phyloP scores from a whole-genome alignment of 2,113 vertebrate species.

The Centropus unirufus region DNA sequence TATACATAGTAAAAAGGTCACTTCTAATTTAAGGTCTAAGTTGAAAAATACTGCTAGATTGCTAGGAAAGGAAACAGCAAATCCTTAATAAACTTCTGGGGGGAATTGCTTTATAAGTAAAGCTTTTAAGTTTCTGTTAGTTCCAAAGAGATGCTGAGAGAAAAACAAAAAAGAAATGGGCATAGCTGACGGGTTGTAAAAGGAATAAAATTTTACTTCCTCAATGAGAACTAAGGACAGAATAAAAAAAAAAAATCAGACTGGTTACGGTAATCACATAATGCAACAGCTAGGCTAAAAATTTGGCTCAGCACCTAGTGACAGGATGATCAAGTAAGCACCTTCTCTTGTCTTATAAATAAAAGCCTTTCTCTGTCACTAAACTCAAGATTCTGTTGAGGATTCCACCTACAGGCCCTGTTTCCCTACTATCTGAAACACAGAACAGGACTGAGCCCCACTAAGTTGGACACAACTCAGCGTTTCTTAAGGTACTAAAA shows the following conservation, averaged over 20 bases:
- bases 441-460: not conserved
- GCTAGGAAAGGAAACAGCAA: not conserved
- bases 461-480: accelerated
- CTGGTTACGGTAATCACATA: not conserved
- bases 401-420: not conserved
- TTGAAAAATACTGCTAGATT: not conserved
- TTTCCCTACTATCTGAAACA: not conserved
- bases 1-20: not conserved
- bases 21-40: not conserved
- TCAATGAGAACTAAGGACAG: not conserved
- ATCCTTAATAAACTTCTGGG: not conserved
- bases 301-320: not conserved
- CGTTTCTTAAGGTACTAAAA: not conserved
- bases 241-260: not conserved
- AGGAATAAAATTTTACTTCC: not conserved
- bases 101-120: not conserved
- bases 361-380: not conserved
- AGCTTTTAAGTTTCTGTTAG: not conserved
- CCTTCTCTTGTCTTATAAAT: not conserved
- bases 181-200: not conserved
- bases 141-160: not conserved
- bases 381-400: not conserved
- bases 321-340: not conserved
- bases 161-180: not conserved
- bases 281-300: not conserved